Evolutionary conservation across 2,888 invertebrate species (phyloP).

Genomic region (Pheosia tremula): DNA sequence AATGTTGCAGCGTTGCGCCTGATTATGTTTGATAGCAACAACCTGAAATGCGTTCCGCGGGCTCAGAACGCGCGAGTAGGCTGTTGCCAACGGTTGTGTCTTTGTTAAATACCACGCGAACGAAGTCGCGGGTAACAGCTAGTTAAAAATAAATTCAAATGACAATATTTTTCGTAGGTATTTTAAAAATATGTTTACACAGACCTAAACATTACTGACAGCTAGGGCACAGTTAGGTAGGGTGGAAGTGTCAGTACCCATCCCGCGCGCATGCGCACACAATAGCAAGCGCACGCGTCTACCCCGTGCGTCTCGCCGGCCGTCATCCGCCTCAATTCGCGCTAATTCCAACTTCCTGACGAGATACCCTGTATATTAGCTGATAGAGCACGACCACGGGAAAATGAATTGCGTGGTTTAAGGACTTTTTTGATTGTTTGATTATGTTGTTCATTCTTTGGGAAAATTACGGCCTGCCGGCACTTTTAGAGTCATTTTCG

Average conservation of each 20-base stretch:
- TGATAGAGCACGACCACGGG: slow-evolving; percentile 48
- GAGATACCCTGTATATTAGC: slow-evolving; percentile 27
- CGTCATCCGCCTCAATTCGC: slow-evolving; percentile 35
- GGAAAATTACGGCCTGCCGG: too few species aligned
- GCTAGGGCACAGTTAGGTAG: slow-evolving; percentile 14
- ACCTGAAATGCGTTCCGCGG: too few species aligned
- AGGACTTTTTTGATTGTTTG: slow-evolving; percentile 24
- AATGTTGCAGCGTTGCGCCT: too few species aligned
- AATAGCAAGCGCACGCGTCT: slow-evolving; percentile 37
- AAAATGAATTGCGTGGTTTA: slow-evolving; percentile 9
- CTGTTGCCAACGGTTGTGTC: too few species aligned
- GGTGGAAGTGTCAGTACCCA: slow-evolving; percentile 26
- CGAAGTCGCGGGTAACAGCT: too few species aligned
- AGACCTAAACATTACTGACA: slow-evolving; percentile 14
- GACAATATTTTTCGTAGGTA: too few species aligned
- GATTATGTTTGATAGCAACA: too few species aligned
- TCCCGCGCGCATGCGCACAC: slow-evolving; percentile 35
- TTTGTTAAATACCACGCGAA: too few species aligned
- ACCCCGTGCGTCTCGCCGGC: slow-evolving; percentile 4
- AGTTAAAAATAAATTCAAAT: too few species aligned
- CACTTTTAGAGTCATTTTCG: too few species aligned
- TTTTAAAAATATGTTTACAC: too few species aligned
- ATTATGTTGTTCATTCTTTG: slow-evolving; percentile 16
- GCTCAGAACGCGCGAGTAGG: too few species aligned
- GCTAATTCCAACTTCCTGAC: slow-evolving; percentile 57